Percentiles rank a stretch among this genome's conserved stretches.
phyloP scores from a whole-genome alignment of 2,113 vertebrate genomes.

The Lichenostomus cassidix region DNA sequence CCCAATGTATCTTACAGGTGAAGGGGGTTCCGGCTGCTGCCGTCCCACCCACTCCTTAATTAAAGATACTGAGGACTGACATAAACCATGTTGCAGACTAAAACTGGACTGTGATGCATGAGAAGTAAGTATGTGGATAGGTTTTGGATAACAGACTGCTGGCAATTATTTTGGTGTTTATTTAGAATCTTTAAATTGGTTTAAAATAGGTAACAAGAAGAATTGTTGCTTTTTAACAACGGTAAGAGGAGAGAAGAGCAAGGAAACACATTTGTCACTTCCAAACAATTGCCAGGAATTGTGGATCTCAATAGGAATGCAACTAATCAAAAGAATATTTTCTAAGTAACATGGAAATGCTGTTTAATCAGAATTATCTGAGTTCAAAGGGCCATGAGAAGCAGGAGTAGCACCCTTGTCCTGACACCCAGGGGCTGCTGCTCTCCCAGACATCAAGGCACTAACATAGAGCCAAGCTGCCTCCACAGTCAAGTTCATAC shows the following conservation, averaged over 20 bases:
- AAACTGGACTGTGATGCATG: not conserved
- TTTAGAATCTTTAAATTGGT: not conserved
- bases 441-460: not conserved
- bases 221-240: not conserved
- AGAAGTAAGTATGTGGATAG: not conserved
- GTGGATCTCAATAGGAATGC: not conserved
- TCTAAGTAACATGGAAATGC: not conserved
- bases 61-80: not conserved
- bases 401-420: not conserved
- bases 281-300: accelerated
- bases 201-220: not conserved
- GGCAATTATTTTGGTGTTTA: not conserved
- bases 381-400: not conserved
- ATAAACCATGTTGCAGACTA: not conserved
- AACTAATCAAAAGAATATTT: not conserved
- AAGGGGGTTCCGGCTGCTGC: not conserved
- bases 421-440: not conserved
- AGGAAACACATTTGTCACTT: not conserved
- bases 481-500: not conserved
- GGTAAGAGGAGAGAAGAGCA: not conserved
- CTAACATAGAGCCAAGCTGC: not conserved
- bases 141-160: not conserved
- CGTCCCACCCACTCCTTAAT: not conserved
- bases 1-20: conserved; percentile 1
- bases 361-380: not conserved